Conservation (phyloP, 2,797 vertebrate species). For the Myotis daubentonii region DNA sequence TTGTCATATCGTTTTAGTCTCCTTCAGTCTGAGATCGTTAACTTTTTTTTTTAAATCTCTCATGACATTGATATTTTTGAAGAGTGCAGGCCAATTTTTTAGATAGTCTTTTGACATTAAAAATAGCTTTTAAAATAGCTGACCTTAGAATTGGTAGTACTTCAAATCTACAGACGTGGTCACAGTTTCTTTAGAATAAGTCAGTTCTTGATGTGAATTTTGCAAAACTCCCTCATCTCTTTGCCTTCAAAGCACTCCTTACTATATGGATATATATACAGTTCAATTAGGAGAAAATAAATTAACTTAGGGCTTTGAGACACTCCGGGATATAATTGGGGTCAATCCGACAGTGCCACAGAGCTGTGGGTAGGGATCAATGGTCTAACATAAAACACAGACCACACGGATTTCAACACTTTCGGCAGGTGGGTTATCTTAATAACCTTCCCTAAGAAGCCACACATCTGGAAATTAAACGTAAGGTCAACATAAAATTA, state of each 20-base stretch:
- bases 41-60: neutral
- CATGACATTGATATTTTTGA: slow-evolving; percentile 50
- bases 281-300: slow-evolving; percentile 71
- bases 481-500: slow-evolving; percentile 21
- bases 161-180: neutral
- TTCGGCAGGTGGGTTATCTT: neutral
- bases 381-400: slow-evolving; percentile 31
- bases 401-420: neutral
- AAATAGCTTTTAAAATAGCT: slow-evolving; percentile 29
- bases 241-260: slow-evolving; percentile 1
- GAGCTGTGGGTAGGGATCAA: slow-evolving; percentile 24
- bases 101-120: neutral
- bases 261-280: neutral
- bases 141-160: neutral
- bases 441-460: neutral
- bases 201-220: slow-evolving; percentile 25
- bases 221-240: slow-evolving; percentile 12
- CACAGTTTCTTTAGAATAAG: neutral
- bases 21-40: neutral
- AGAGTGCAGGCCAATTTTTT: neutral
- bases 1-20: neutral
- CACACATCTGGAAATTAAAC: slow-evolving; percentile 11
- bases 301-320: slow-evolving; percentile 72
- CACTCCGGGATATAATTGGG: slow-evolving; percentile 63
- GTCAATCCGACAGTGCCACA: slow-evolving; percentile 50